These are phyloP conservation scores for Halocaridina rubra DNA, from an alignment of 2,888 invertebrate genomes.

Conservation along the genomic window DNA sequence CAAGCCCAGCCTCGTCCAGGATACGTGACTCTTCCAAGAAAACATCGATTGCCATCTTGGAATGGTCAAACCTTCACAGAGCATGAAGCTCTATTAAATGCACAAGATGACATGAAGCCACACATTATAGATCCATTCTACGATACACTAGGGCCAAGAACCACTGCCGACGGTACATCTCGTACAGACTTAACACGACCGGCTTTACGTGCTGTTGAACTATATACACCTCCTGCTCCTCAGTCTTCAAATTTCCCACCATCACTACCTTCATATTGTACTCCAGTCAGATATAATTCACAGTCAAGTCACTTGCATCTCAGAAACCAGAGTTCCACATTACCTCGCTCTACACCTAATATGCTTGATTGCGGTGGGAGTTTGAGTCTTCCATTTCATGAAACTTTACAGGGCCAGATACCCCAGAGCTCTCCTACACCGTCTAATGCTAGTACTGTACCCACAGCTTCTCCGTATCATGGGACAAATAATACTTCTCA, in stretches of 20 bases:
- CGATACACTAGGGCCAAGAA: slow-evolving; percentile 90
- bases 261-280: slow-evolving; percentile 56
- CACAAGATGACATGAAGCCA: slow-evolving; percentile 66
- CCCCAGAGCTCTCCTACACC: slow-evolving; percentile 16
- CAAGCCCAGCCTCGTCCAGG: slow-evolving; percentile 64
- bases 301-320: background rate
- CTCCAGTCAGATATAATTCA: slow-evolving; percentile 26
- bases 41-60: slow-evolving; percentile 67
- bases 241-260: slow-evolving; percentile 46
- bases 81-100: slow-evolving; percentile 67
- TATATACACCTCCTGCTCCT: slow-evolving; percentile 42
- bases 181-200: slow-evolving; percentile 84
- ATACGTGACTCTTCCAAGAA: slow-evolving; percentile 65
- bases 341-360: slow-evolving; percentile 61
- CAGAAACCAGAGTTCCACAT: slow-evolving; percentile 39
- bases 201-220: slow-evolving; percentile 42
- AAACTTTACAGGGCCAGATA: background rate
- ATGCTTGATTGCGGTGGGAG: slow-evolving; percentile 42
- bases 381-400: slow-evolving; percentile 30
- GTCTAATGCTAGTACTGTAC: slow-evolving; percentile 38
- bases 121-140: slow-evolving; percentile 77
- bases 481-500: too few relatives aligned
- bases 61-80: slow-evolving; percentile 63
- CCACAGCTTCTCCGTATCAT: slow-evolving; percentile 35
- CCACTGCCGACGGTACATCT: slow-evolving; percentile 85